These are phyloP conservation scores for Mormyrops attenuatus DNA, from an alignment of 2,797 vertebrate species.

Conservation along the genomic window DNA sequence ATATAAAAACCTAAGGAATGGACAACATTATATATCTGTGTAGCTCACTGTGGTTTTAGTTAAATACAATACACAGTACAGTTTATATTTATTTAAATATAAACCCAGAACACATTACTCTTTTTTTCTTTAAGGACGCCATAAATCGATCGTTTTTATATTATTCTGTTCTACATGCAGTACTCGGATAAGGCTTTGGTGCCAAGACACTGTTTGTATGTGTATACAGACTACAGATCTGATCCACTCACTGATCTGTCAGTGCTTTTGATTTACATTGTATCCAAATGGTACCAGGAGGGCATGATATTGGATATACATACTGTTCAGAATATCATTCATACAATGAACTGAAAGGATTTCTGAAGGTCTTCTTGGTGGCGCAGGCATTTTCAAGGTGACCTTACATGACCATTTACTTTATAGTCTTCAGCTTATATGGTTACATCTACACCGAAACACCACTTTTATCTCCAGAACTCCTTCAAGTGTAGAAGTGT, in stretches of 20 bases:
- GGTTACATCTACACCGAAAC: neutral
- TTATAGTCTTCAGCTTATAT: neutral
- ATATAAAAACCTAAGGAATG: neutral
- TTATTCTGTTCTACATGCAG: neutral
- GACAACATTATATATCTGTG: neutral
- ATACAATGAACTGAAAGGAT: neutral
- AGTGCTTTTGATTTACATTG: neutral
- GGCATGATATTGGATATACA: neutral
- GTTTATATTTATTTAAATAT: neutral
- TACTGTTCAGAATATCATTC: neutral
- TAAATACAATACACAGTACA: neutral
- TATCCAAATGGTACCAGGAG: slow-evolving; percentile 33
- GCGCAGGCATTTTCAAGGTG: neutral
- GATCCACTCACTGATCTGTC: neutral
- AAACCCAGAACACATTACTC: neutral
- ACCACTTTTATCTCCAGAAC: neutral
- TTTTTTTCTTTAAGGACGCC: neutral
- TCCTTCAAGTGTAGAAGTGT: neutral
- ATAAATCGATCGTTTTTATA: neutral
- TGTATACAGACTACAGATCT: neutral
- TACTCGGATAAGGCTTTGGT: neutral
- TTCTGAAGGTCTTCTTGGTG: neutral
- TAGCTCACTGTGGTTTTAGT: neutral
- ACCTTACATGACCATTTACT: neutral
- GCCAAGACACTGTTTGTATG: neutral